Evolutionary conservation across 2,888 invertebrate genomes (phyloP), one percentile per base, ranked within the genome.

Genomic region (Iselma pallidipennis): DNA sequence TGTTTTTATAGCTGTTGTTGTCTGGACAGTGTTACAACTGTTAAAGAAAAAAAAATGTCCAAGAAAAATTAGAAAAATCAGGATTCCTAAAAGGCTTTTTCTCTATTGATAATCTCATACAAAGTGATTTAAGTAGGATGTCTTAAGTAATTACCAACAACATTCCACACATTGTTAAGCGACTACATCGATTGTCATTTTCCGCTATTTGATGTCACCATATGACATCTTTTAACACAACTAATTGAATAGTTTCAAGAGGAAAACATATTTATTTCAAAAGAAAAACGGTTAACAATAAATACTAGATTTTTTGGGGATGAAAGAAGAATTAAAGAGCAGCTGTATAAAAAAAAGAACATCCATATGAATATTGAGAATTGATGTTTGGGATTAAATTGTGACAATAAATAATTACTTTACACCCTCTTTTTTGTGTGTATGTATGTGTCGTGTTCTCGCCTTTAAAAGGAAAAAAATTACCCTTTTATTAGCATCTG

Each of bases 371-470:
- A n/a, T n/a, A n/a, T n/a, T n/a, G n/a, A n/a, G n/a, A n/a, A n/a
- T n/a, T n/a, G n/a, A n/a, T n/a, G n/a, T n/a, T n/a, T n/a, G n/a
- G n/a, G n/a, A n/a, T n/a, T n/a, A n/a, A n/a, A n/a, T n/a, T n/a
- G n/a, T n/a, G n/a, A n/a, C n/a, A n/a, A n/a, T n/a, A n/a, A n/a
- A n/a, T n/a, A n/a, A n/a, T n/a, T n/a, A n/a, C n/a, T n/a, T n/a
- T n/a, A n/a, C n/a, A n/a, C n/a, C n/a, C n/a, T n/a, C n/a, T n/a
- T n/a, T n/a, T n/a, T n/a, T n/a, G n/a, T n/a, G n/a, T n/a, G n/a
- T n/a, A n/a, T n/a, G n/a, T n/a, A n/a, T n/a, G n/a, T n/a, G 54
- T 57, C 55, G 60, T 55, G 55, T 55, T 55, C 60, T 55, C 61
- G 61, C 57, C 61, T 61, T 57, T 56, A 61, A 56, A 48, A 19